Evolutionary conservation across 92 coral and sea anemone genomes (phyloP).

Genomic region (Bergia puertoricense): DNA sequence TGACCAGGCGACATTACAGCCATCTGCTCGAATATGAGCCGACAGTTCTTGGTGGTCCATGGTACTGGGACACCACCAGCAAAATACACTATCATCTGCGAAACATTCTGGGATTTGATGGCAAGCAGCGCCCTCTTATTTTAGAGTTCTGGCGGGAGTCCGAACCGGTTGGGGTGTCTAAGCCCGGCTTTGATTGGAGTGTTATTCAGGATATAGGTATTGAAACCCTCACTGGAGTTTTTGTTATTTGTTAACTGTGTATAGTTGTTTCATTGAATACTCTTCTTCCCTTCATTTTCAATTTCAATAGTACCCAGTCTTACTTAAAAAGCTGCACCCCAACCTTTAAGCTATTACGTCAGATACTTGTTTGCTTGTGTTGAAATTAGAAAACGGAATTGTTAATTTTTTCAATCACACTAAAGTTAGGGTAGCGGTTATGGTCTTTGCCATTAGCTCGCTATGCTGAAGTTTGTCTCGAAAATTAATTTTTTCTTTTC

Average conservation of each 20-base stretch:
- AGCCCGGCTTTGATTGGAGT: conserved; percentile 49
- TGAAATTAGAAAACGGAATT: no score
- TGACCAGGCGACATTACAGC: conserved; percentile 12
- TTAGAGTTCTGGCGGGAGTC: conserved; percentile 51
- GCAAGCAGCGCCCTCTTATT: conserved; percentile 26
- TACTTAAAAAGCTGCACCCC: no score
- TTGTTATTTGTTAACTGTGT: neutral
- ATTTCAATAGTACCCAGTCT: no score
- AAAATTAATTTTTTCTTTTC: no score
- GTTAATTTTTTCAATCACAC: no score
- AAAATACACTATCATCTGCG: conserved; percentile 41
- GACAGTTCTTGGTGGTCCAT: conserved; percentile 52
- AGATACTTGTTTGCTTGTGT: no score
- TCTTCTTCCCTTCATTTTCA: no score
- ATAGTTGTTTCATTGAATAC: no score
- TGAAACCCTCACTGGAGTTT: neutral
- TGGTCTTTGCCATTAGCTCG: neutral
- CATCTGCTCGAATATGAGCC: conserved; percentile 55
- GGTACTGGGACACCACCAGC: conserved; percentile 50
- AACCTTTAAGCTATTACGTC: no score
- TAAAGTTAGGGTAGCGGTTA: neutral
- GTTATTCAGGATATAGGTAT: conserved; percentile 45
- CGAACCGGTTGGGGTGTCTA: conserved; percentile 32
- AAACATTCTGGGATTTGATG: conserved; percentile 48
- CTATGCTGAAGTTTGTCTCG: neutral